Percentiles rank a stretch among this genome's conserved stretches.
Evolutionary conservation across 2,113 vertebrate genomes (phyloP).

Genomic region (Trematomus loennbergii): DNA sequence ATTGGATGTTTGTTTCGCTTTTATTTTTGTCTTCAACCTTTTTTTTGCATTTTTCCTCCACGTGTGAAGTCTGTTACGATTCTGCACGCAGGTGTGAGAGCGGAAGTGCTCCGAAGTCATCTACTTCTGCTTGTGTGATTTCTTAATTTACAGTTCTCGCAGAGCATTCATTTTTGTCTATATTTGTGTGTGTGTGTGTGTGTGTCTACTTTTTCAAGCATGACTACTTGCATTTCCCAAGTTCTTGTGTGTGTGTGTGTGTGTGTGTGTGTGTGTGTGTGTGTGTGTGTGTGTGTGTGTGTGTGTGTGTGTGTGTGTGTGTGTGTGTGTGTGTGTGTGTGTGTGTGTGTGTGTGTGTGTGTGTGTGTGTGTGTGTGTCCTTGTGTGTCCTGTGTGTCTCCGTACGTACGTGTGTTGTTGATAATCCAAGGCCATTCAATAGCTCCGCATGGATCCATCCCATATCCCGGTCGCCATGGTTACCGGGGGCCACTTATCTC

Average conservation of each 20-base stretch:
- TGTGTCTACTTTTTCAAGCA: conserved; percentile 15
- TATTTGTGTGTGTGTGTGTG: too few relatives aligned
- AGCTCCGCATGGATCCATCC: conserved; percentile 73
- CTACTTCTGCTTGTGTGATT: background rate
- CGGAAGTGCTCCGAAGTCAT: background rate
- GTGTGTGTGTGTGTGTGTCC: conserved; percentile 39
- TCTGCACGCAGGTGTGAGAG: conserved; percentile 55
- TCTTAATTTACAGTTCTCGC: too few relatives aligned
- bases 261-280: too few relatives aligned
- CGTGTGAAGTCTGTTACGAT: conserved; percentile 54
- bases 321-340: too few relatives aligned
- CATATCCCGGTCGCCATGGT: conserved; percentile 72
- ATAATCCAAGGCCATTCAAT: conserved; percentile 78
- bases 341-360: too few relatives aligned
- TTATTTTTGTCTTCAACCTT: conserved; percentile 13
- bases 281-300: too few relatives aligned
- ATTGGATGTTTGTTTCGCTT: background rate
- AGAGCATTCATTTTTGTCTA: too few relatives aligned
- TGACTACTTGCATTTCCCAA: conserved; percentile 15
- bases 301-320: too few relatives aligned
- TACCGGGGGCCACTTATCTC: conserved; percentile 79
- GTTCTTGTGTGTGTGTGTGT: conserved; percentile 43
- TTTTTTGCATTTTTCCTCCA: conserved; percentile 35
- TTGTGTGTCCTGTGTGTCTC: background rate
- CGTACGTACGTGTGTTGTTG: conserved; percentile 37